Base-by-base conservation (phyloP, 37 sponge, comb jelly and placozoan species). In the Eunapius fragilis region DNA sequence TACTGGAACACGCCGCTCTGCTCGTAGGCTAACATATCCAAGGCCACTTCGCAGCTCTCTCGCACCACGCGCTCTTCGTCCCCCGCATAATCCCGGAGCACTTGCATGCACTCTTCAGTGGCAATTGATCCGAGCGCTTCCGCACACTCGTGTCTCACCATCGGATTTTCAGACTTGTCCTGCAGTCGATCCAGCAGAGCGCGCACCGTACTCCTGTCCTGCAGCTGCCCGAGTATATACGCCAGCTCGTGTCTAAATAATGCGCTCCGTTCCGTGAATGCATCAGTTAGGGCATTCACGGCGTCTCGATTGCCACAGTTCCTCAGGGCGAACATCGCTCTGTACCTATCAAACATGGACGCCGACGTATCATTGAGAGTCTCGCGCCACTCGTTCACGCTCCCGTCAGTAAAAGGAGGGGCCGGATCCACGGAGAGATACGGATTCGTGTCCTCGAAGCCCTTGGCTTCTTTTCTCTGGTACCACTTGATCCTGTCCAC, bases 141-240 rank as follows among this genome's bases (percentile, higher is more conserved):
- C 0, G 99, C 99, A 88, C 98, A 96, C 79, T 99, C 99, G 76
- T 99, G 99, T 25, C 99, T 80, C 36, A 98, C 99, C 98, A 99
- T 97, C 11, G 93, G 77, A 82, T 90, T 81, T 85, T 99, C 98
- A 0, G 84, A 50, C 23, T 79, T 19, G 37, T 99, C 94, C 19
- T 77, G 41, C 24, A 99, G 90, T 32, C 76, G 77, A 19, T 87
- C 79, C 33, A 25, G 79, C 17, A 99, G 88, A 23, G 86, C 88
- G 35, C 82, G 72, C 79, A 97, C 78, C 14, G 96, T 94, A 5
- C 79, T 34, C 0, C n/a, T 45, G 33, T 97, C 68, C 77, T 97
- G 87, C 94, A 99, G 89, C 75, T 99, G 99, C 26, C 99, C 99
- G 32, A 99, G 87, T 26, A 99, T 93, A 83, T 97, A 99, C 1